Conservation (phyloP, 2,888 invertebrate genomes). For the Pristionchus maxplancki region DNA sequence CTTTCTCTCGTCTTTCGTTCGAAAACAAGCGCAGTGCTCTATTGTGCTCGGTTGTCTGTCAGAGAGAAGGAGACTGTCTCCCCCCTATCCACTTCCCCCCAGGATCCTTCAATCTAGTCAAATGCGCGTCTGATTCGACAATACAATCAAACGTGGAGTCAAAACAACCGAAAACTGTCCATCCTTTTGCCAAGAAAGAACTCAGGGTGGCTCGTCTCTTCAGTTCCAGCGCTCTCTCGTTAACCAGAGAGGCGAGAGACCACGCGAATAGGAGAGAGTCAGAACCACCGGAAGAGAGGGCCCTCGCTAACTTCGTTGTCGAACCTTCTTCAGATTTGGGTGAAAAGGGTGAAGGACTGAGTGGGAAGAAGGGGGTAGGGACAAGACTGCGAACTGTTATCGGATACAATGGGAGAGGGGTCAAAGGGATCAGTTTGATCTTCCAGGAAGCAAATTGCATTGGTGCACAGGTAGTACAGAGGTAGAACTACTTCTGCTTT, state of each 20-base stretch:
- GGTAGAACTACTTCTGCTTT: too few species aligned
- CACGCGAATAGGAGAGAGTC: too few species aligned
- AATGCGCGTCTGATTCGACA: conserved; percentile 8
- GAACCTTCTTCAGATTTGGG: neutral
- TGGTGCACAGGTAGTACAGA: too few species aligned
- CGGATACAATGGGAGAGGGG: conserved; percentile 15
- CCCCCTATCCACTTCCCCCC: neutral
- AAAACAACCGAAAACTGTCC: neutral
- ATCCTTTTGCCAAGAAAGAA: neutral
- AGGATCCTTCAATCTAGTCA: neutral
- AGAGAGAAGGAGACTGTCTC: neutral
- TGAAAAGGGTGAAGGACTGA: conserved; percentile 36
- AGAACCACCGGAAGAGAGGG: neutral
- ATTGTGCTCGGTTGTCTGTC: conserved; percentile 12
- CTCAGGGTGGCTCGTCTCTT: too few species aligned
- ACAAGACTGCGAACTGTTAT: conserved; percentile 2
- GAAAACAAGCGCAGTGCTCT: conserved; percentile 27
- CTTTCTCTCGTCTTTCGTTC: conserved; percentile 2
- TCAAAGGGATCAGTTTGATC: neutral
- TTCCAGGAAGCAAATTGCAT: too few species aligned
- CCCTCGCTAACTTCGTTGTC: conserved; percentile 5
- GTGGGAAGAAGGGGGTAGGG: neutral
- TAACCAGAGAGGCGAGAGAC: too few species aligned
- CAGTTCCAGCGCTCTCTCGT: too few species aligned
- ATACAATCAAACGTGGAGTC: conserved; percentile 35